Base-by-base conservation (phyloP, 2,797 vertebrate genomes). In the Enteromius trimaculatus region DNA sequence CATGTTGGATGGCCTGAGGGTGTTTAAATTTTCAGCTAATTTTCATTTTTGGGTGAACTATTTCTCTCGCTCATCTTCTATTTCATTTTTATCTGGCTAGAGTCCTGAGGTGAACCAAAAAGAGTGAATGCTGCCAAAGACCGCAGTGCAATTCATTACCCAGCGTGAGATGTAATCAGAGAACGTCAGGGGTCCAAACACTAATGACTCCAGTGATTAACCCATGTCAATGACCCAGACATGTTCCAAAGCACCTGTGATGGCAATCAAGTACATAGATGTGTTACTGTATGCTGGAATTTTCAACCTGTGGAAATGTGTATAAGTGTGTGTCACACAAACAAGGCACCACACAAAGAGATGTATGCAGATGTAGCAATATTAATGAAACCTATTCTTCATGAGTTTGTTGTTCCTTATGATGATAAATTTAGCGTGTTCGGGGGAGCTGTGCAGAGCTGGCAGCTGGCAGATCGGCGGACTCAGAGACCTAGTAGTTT, bases 191-290 rank as follows among this genome's bases (percentile, higher is more conserved):
- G 85, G 77, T 77, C 75, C 47, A n/a, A 85, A 86, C 85, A 81
- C 80, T 92, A 92, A 92, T 91, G 88, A 92, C 49, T 64, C 77
- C 76, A 90, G 87, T 87, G 86, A 93, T 93, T 91, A 92, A 89
- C 82, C 76, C 31, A 44, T 47, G 83, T 79, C 86, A 90, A 84
- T 77, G 84, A 85, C 81, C 89, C 70, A 80, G 84, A 70, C 81
- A 9, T 80, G 86, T 72, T 85, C 53, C 47, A 79, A 60, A 62
- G 37, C 85, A 87, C 79, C 79, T 88, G 86, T 82, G 70, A 84
- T 90, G 64, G 26, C 79, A 86, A 86, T 86, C 84, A 87, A 72
- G 55, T 39, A 75, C 42, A 71, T 64, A 71, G 37, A 80, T 60
- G 51, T 14, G 29, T 39, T 34, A 47, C 55, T 62, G 23, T 72